Conservation (phyloP, 1,140 invertebrate species). For the Lepidurus apus region DNA sequence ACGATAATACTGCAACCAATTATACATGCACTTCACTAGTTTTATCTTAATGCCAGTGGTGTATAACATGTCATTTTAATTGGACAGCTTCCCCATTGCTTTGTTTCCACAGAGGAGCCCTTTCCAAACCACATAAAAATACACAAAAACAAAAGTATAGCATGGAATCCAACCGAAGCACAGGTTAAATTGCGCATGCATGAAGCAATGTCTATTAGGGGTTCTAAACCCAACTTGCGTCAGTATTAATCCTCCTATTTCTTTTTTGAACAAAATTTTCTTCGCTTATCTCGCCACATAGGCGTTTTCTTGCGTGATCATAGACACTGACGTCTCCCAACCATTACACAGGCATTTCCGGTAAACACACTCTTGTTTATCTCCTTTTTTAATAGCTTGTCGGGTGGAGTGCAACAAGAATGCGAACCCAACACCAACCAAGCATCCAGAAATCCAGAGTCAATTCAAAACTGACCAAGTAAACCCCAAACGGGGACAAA, state of each 20-base stretch:
- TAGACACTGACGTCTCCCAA: background rate
- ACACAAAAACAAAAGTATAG: too few species aligned
- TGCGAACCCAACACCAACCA: background rate
- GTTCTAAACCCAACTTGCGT: too few species aligned
- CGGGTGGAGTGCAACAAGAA: background rate
- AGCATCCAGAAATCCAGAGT: background rate
- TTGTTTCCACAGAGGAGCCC: constrained; percentile 4
- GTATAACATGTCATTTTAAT: constrained; percentile 19
- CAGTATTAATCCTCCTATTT: too few species aligned
- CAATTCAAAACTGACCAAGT: background rate
- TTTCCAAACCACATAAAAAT: background rate
- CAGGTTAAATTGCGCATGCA: too few species aligned
- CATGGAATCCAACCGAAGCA: background rate
- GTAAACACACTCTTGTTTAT: background rate
- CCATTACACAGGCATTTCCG: constrained; percentile 4
- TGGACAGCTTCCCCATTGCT: constrained; percentile 8
- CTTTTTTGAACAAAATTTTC: too few species aligned
- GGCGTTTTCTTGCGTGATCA: constrained; percentile 8
- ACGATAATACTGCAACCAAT: background rate
- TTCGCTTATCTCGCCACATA: background rate
- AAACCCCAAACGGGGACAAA: background rate
- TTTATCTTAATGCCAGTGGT: constrained; percentile 15
- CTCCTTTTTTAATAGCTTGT: background rate
- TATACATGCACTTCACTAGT: background rate
- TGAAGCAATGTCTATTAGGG: too few species aligned